Conservation (phyloP, 2,113 vertebrate species). For the Acanthisitta chloris region DNA sequence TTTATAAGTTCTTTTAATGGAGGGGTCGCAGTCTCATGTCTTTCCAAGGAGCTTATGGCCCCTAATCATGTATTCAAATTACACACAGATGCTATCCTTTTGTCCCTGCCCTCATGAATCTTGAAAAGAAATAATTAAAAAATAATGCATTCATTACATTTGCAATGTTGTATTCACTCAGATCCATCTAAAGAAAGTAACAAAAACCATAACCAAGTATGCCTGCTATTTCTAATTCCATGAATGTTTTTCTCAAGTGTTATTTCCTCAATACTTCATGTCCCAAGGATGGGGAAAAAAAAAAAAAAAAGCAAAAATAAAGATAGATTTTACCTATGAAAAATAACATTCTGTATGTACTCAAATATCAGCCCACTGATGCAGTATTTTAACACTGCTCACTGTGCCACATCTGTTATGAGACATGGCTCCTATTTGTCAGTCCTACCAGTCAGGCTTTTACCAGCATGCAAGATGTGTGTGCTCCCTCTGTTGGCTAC, state of each 20-base stretch:
- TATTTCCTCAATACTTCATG: not conserved
- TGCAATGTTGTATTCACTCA: not conserved
- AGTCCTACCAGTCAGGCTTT: not conserved
- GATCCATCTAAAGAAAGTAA: not conserved
- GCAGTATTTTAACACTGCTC: not conserved
- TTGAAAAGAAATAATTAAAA: not conserved
- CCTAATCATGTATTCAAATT: not conserved
- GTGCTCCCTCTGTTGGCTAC: slow-evolving; percentile 29
- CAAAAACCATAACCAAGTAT: not conserved
- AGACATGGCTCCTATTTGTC: not conserved
- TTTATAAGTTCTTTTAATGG: not conserved
- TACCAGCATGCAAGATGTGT: not conserved
- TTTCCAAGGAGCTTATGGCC: not conserved
- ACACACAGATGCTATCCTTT: not conserved
- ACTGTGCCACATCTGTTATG: not conserved
- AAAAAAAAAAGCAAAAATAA: not conserved
- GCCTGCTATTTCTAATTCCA: not conserved
- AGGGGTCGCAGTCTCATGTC: not conserved
- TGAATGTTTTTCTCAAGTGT: not conserved
- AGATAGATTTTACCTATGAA: not conserved
- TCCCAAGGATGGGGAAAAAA: not conserved
- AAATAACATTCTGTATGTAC: not conserved
- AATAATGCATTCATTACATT: not conserved
- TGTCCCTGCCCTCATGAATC: not conserved
- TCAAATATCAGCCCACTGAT: not conserved